These are phyloP conservation scores for Podocnemis expansa DNA, from an alignment of 2,113 vertebrate species.

Conservation along the genomic window DNA sequence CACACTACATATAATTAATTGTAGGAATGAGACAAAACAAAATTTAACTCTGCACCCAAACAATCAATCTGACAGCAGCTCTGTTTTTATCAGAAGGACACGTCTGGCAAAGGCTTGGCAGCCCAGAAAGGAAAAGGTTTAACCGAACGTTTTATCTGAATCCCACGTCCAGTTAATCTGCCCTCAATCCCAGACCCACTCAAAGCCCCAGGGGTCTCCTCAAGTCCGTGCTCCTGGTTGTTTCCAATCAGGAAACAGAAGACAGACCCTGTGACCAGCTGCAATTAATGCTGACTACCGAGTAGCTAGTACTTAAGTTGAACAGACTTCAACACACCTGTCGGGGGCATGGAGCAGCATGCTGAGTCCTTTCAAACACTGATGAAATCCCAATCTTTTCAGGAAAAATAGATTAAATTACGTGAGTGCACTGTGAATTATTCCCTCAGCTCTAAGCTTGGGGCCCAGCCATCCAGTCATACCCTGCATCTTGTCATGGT, in stretches of 20 bases:
- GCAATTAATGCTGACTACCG: neutral
- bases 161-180: neutral
- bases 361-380: neutral
- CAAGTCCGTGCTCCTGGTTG: neutral
- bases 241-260: neutral
- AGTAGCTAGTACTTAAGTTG: accelerated
- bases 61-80: neutral
- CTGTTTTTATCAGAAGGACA: neutral
- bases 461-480: accelerated
- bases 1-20: neutral
- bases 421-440: neutral
- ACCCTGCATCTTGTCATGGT: neutral
- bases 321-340: neutral
- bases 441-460: accelerated
- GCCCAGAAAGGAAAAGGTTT: too few relatives aligned
- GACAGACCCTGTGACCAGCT: neutral
- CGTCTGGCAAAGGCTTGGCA: neutral
- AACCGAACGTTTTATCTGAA: neutral
- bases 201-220: neutral
- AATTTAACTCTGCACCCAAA: neutral
- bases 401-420: neutral
- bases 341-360: neutral
- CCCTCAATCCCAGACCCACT: neutral
- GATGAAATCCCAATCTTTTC: neutral
- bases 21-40: neutral